Percentiles rank a stretch among this genome's conserved stretches.
Conservation (phyloP, 2,797 vertebrate species). For the Cygnus olor region DNA sequence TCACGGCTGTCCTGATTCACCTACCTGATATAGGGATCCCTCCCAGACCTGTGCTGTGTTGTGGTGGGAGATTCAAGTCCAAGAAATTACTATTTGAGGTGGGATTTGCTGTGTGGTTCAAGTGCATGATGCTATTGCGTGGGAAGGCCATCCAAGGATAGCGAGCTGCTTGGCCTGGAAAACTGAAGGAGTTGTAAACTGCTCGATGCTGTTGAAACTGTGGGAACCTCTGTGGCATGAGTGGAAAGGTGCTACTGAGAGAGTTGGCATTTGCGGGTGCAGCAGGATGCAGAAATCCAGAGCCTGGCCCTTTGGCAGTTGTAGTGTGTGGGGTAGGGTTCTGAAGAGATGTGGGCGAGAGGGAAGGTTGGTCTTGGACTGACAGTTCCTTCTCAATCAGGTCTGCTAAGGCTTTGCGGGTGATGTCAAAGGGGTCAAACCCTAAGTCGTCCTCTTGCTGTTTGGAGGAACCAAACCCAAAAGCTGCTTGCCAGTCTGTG, state of each 20-base stretch:
- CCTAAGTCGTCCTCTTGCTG: slow-evolving; percentile 98
- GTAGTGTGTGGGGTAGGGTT: slow-evolving; percentile 83
- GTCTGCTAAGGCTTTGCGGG: slow-evolving; percentile 97
- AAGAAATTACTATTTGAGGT: slow-evolving; percentile 98
- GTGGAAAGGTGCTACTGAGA: slow-evolving; percentile 85
- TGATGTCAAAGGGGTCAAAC: slow-evolving; percentile 98
- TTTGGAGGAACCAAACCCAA: slow-evolving; percentile 97
- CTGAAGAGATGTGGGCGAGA: slow-evolving; percentile 87
- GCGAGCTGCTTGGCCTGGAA: slow-evolving; percentile 91
- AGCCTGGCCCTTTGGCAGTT: slow-evolving; percentile 83
- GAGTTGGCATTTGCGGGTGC: slow-evolving; percentile 85
- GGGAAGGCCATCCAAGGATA: slow-evolving; percentile 97
- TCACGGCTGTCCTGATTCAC: slow-evolving; percentile 60
- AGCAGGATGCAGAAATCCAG: slow-evolving; percentile 84
- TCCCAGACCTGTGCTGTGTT: slow-evolving; percentile 97
- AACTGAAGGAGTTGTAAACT: slow-evolving; percentile 96
- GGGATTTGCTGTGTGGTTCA: slow-evolving; percentile 97
- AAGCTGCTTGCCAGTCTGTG: slow-evolving; percentile 99
- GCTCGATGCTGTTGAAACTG: slow-evolving; percentile 96
- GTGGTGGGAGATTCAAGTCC: slow-evolving; percentile 96
- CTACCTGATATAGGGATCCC: slow-evolving; percentile 99
- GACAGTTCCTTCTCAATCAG: slow-evolving; percentile 99
- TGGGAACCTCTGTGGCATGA: slow-evolving; percentile 90
- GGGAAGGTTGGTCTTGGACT: slow-evolving; percentile 92
- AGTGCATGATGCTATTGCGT: slow-evolving; percentile 97